phyloP scores from a whole-genome alignment of 2,888 invertebrate genomes.

The Eupelmus urozonus region DNA sequence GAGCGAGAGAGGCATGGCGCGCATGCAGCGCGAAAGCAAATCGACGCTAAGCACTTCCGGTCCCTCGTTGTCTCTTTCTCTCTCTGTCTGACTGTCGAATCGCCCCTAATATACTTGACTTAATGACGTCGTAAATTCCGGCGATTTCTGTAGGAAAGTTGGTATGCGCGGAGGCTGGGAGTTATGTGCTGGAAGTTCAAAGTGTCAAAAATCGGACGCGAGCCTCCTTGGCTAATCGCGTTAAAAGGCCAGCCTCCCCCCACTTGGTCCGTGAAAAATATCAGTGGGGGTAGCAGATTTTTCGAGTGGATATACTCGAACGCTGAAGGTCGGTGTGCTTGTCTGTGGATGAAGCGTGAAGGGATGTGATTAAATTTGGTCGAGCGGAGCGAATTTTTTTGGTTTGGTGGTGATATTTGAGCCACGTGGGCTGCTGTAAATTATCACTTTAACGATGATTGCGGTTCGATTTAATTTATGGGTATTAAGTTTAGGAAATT shows the following conservation, averaged over 20 bases:
- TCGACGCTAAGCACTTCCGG: constrained; percentile 76
- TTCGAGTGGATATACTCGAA: constrained; percentile 4
- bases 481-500: neutral
- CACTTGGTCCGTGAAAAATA: constrained; percentile 49
- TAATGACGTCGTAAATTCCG: constrained; percentile 60
- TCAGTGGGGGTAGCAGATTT: constrained; percentile 10
- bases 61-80: no score
- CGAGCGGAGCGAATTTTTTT: constrained; percentile 31
- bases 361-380: constrained; percentile 19
- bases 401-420: neutral
- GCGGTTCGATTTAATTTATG: constrained; percentile 6
- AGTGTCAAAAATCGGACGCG: constrained; percentile 48
- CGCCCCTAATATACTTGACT: constrained; percentile 61
- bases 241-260: constrained; percentile 31
- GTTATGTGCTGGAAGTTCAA: neutral
- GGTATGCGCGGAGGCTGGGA: no score
- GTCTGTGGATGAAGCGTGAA: no score
- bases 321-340: neutral
- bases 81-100: constrained; percentile 41
- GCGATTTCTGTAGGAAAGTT: no score
- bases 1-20: constrained; percentile 34
- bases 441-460: neutral
- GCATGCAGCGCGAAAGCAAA: constrained; percentile 68
- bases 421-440: constrained; percentile 18
- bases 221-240: constrained; percentile 50